Base-by-base conservation (phyloP, 1,140 invertebrate species). In the Bombus affinis region DNA sequence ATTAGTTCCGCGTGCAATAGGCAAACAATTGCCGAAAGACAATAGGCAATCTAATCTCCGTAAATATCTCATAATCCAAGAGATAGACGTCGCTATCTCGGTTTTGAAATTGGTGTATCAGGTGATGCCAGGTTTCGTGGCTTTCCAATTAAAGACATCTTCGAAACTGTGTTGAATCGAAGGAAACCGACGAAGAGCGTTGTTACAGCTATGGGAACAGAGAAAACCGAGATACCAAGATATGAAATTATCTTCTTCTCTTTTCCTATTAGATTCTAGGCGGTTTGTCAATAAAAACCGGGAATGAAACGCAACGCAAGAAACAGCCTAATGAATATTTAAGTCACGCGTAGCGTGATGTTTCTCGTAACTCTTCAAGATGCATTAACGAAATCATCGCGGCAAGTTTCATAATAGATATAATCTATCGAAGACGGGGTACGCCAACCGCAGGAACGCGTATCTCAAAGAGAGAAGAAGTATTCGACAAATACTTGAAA, bases 291-390 rank as follows among this genome's bases (percentile, higher is more conserved):
- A 35, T 35, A 5, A 25, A 75, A 53, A 53, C 18, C 1, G 47
- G 18, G 15, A 53, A 35, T 8, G 32, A 53, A 75, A 39, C 9
- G 9, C 32, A 35, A 53, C 18, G 22, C 12, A 28, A 35, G 32
- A 28, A 76, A 18, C 12, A 76, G 8, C 22, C 25, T 53, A 28
- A 75, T 75, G 73, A 75, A 75, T 75, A 75, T 75, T 47, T 13
- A 53, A 53, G 47, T 53, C 18, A 53, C 47, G 47, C 47, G 47
- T 53, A 12, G 74, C 35, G 25, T 57, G 25, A 13, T 37, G 32
- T n/a, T 37, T 2, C 12, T 25, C 10, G 47, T 53, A 57, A 75
- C 2, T 18, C 25, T 28, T 15, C 10, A 5, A 15, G 28, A 72
- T 72, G 12, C 28, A n/a, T 28, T 28, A 15, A 13, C 28, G 25